Evolutionary conservation across 2,113 vertebrate species (phyloP), one percentile per base, ranked within the genome.

Genomic region (Pica pica): DNA sequence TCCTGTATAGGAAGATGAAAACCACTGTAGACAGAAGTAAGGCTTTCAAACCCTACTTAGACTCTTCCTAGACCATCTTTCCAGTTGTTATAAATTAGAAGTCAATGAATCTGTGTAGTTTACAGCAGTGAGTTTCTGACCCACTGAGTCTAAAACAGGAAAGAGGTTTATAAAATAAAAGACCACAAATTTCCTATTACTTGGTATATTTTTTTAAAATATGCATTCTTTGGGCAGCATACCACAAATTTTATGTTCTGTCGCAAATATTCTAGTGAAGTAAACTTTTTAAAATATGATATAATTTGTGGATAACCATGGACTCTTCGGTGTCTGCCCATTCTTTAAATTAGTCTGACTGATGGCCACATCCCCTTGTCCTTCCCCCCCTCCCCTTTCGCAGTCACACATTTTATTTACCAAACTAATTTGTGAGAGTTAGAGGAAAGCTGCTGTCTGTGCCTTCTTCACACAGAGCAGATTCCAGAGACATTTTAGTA

Each of bases 401-500:
- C 0, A 9, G 59, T 92, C 49, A 80, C 64, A 83, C 42, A 92
- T 78, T 92, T 94, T 93, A 83, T 88, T 95, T 96, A 95, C 53
- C 18, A 79, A 87, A 86, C 26, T 73, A 79, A 56, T 65, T 90
- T 81, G 50, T 42, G 39, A 90, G 81, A 92, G 65, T 37, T 90
- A 50, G 71, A 92, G 73, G 50, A 95, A 89, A 82, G 68, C 68
- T 94, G 50, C 57, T 80, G 39, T 71, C 94, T 91, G 63, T 64
- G 50, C 69, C 90, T 73, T 97, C 76, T 53, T 94, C 61, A 76
- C 46, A 57, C 59, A 74, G 56, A 83, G 74, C 1, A 7, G 80
- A 93, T 91, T 97, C 84, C 93, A 93, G 93, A 95, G 65, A 71
- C 78, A 42, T 87, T 95, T 93, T 76, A 90, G 65, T 57, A 31